Percentiles rank a stretch among this genome's conserved stretches.
These are phyloP conservation scores for Leptinotarsa juncta DNA, from an alignment of 2,888 invertebrate species.

Conservation along the genomic window DNA sequence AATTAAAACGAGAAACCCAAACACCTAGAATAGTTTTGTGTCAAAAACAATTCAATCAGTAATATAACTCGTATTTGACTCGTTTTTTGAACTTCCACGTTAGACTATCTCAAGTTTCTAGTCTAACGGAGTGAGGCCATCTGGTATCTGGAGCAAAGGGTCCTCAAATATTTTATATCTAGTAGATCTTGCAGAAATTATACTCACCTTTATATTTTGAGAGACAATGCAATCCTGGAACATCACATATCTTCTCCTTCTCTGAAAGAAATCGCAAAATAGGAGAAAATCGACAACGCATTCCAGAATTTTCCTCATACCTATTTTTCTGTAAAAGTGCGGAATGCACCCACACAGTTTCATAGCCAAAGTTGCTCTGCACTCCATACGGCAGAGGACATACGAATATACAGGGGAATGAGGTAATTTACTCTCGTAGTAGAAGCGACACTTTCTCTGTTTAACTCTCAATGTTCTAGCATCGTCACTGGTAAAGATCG, in stretches of 20 bases:
- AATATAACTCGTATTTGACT: no score
- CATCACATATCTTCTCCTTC: constrained; percentile 71
- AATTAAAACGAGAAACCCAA: no score
- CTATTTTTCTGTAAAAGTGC: constrained; percentile 76
- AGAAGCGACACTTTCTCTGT: constrained; percentile 78
- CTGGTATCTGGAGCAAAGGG: no score
- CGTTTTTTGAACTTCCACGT: no score
- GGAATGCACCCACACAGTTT: constrained; percentile 78
- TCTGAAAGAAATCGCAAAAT: constrained; percentile 59
- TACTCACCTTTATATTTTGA: constrained; percentile 69
- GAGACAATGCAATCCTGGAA: constrained; percentile 74
- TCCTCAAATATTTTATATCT: no score
- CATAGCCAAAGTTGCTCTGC: constrained; percentile 73
- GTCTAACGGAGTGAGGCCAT: no score
- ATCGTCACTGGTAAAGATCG: constrained; percentile 60
- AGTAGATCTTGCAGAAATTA: no score
- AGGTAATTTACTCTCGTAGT: constrained; percentile 73
- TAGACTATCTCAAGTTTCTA: no score
- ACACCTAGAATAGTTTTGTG: no score
- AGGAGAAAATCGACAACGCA: background rate
- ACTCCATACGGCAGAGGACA: constrained; percentile 78
- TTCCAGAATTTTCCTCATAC: constrained; percentile 61
- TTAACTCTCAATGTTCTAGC: constrained; percentile 67
- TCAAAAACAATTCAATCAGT: no score
- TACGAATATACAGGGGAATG: constrained; percentile 78